Evolutionary conservation across 2,797 vertebrate species (phyloP).

Genomic region (Chelmon rostratus): DNA sequence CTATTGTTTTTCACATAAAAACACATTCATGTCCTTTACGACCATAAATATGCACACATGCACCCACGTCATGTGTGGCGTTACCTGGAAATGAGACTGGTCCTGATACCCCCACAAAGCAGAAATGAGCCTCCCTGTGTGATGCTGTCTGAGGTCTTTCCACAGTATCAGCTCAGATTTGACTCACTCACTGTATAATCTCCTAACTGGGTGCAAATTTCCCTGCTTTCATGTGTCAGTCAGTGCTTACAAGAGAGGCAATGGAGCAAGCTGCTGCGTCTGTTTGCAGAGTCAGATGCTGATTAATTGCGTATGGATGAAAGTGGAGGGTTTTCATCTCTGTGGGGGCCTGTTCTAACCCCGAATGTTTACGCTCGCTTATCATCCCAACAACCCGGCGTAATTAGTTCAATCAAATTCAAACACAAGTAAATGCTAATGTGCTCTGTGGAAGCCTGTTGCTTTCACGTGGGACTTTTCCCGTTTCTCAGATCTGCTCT

Average conservation of each 20-base stretch:
- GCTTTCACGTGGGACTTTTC: constrained; percentile 81
- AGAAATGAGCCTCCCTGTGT: constrained; percentile 14
- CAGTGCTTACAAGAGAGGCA: constrained; percentile 66
- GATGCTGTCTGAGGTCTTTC: constrained; percentile 47
- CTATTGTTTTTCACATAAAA: constrained; percentile 38
- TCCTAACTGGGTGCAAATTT: constrained; percentile 65
- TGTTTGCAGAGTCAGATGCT: constrained; percentile 74
- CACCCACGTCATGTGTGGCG: neutral
- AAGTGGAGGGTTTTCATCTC: constrained; percentile 77
- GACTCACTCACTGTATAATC: constrained; percentile 68
- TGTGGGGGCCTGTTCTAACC: constrained; percentile 70
- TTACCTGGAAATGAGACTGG: constrained; percentile 16
- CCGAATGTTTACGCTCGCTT: constrained; percentile 70
- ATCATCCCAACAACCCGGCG: constrained; percentile 67
- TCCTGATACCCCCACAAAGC: constrained; percentile 28
- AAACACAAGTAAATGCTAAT: constrained; percentile 72
- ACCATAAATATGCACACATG: constrained; percentile 17
- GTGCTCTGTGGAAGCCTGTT: constrained; percentile 75
- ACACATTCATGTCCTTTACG: constrained; percentile 20
- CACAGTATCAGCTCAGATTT: constrained; percentile 50
- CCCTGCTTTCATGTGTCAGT: constrained; percentile 77
- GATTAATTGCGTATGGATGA: constrained; percentile 78
- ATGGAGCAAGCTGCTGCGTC: constrained; percentile 55
- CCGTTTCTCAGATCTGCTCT: constrained; percentile 74
- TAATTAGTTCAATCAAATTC: constrained; percentile 82